phyloP scores from a whole-genome alignment of 2,113 vertebrate genomes.

The Coregonus clupeaformis region DNA sequence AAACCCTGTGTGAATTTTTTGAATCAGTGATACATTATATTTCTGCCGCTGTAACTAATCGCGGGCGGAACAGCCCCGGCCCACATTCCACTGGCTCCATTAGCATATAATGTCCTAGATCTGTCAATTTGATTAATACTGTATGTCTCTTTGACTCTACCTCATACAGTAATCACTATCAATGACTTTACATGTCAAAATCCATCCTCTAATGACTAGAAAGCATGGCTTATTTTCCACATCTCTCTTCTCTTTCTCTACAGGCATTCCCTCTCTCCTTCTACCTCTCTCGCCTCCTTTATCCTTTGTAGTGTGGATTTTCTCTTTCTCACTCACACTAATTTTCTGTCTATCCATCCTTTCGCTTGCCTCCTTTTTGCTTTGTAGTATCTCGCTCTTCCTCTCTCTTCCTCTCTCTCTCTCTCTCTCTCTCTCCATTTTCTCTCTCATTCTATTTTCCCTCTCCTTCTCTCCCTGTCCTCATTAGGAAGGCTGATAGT shows the following conservation, averaged over 20 bases:
- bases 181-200: constrained; percentile 82
- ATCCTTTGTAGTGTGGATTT: no score
- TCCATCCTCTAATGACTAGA: constrained; percentile 84
- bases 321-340: no score
- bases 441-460: not conserved
- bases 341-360: not conserved
- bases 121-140: constrained; percentile 87
- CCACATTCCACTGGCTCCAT: constrained; percentile 72
- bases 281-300: no score
- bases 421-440: not conserved
- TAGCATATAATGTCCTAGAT: constrained; percentile 90
- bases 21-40: constrained; percentile 80
- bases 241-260: constrained; percentile 81
- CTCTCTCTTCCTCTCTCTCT: no score
- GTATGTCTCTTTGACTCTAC: constrained; percentile 81
- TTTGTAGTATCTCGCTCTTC: not conserved
- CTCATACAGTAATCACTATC: constrained; percentile 88
- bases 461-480: constrained; percentile 5
- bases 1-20: constrained; percentile 27
- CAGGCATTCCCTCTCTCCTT: constrained; percentile 70
- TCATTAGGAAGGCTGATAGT: constrained; percentile 66
- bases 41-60: constrained; percentile 82
- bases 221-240: constrained; percentile 70
- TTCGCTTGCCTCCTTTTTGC: not conserved
- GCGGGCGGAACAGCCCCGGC: constrained; percentile 66